Conservation (phyloP, 35 echinoderm and acorn worm genomes). For the Amphiura filiformis region DNA sequence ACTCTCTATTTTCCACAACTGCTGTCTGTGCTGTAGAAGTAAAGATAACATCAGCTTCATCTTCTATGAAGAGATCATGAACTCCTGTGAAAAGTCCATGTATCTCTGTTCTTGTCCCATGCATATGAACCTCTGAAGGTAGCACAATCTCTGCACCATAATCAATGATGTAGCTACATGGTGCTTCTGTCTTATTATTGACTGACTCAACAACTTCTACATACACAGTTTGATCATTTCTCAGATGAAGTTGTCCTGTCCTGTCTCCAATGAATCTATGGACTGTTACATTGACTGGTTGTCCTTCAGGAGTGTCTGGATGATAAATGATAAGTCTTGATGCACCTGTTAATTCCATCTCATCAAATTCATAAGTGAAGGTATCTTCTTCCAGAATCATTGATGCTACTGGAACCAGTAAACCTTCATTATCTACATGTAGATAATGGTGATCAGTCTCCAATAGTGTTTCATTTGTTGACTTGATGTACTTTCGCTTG, state of each 20-base stretch:
- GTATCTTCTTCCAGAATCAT: constrained; percentile 73
- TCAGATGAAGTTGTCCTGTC: constrained; percentile 79
- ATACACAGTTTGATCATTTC: constrained; percentile 67
- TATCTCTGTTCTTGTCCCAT: constrained; percentile 76
- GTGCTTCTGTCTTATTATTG: constrained; percentile 79
- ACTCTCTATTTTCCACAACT: constrained; percentile 66
- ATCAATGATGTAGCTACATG: constrained; percentile 82
- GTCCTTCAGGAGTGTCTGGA: constrained; percentile 20
- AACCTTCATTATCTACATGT: constrained; percentile 80
- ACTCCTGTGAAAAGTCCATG: constrained; percentile 74
- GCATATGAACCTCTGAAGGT: constrained; percentile 84
- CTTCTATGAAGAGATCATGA: constrained; percentile 82
- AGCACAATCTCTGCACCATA: constrained; percentile 77
- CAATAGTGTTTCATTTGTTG: constrained; percentile 63
- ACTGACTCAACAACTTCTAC: constrained; percentile 84
- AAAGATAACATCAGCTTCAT: constrained; percentile 47
- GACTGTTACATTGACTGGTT: constrained; percentile 59
- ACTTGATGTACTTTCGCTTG: constrained; percentile 77
- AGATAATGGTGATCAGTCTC: constrained; percentile 87
- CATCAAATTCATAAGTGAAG: constrained; percentile 70
- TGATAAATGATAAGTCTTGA: constrained; percentile 76
- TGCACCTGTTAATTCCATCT: constrained; percentile 77
- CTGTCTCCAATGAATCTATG: constrained; percentile 89
- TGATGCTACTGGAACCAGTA: constrained; percentile 67
- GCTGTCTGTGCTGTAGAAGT: constrained; percentile 88